Conservation (phyloP, 2,113 vertebrate genomes). For the Pipa parva region DNA sequence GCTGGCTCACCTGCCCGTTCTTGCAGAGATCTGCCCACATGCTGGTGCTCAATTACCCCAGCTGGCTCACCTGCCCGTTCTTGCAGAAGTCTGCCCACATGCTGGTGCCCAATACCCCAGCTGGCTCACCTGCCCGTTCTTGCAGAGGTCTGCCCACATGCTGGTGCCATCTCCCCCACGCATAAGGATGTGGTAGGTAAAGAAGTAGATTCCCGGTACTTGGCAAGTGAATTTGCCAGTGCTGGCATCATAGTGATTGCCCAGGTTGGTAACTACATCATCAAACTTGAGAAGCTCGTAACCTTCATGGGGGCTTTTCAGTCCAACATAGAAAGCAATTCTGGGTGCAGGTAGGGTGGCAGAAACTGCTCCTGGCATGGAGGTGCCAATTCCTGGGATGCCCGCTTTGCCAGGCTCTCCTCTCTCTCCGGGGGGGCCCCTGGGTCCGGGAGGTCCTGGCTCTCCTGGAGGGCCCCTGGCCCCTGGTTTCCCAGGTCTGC, state of each 20-base stretch:
- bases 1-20: no score
- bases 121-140: constrained; percentile 74
- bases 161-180: constrained; percentile 82
- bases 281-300: constrained; percentile 71
- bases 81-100: no score
- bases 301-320: constrained; percentile 80
- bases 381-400: constrained; percentile 59
- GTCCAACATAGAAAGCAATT: constrained; percentile 86
- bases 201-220: constrained; percentile 83
- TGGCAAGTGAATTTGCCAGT: constrained; percentile 88
- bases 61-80: background rate
- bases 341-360: constrained; percentile 61
- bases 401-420: constrained; percentile 61
- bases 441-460: constrained; percentile 73
- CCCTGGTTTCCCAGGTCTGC: constrained; percentile 77
- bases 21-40: background rate
- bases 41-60: background rate
- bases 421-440: constrained; percentile 73
- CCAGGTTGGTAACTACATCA: constrained; percentile 70
- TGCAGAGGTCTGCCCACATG: constrained; percentile 89
- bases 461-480: constrained; percentile 72
- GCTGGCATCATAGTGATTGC: constrained; percentile 64
- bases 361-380: constrained; percentile 60
- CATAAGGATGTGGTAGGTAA: constrained; percentile 86
- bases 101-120: no score